Base-by-base conservation (phyloP, 23 tunicate species). In the Diplosoma virens region DNA sequence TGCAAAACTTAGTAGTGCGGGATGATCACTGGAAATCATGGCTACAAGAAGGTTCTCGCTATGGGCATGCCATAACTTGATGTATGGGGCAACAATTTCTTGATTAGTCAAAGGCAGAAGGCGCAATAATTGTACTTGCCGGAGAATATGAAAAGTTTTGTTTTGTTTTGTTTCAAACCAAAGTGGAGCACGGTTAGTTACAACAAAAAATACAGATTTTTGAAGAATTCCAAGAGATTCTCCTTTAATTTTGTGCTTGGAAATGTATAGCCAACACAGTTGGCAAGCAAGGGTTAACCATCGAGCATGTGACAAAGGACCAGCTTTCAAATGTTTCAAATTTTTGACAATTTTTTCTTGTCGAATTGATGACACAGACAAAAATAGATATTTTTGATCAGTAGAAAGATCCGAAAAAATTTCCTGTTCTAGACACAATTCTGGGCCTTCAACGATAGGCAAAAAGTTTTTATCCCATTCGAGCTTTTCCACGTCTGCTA, bases 51-150 rank as follows among this genome's bases (percentile, higher is more conserved):
- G 69, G 5, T 6, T 24, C 33, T 25, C 69, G 29, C 33, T 63
- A 30, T 63, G 69, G 36, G 34, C 69, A 28, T 63, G 69, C 69
- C 69, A 63, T 30, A 30, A 63, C 69, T 63, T 63, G 6, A 63
- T 23, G n/a, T 63, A 63, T n/a, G n/a, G 36, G 64, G 64, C 64
- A 16, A 56, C 64, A 56, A 21, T 21, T 56, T 56, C 64, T 21
- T 21, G 18, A 11, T n/a, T 11, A 56, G 21, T 23, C 5, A 23
- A 5, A 56, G 69, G 69, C 18, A 63, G 69, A 63, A 63, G 34
- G n/a, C 7, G 69, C 36, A 63, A 35, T 35, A 63, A n/a, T n/a
- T 63, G 34, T 2, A 63, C 69, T 30, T 63, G 33, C 27, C 69
- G 36, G 69, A 63, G 69, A 28, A 63, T n/a, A 63, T 63, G 69